A percentile compares a stretch with the other conserved stretches of the same genome.
Conservation (phyloP, 1,140 invertebrate genomes). For the Stegodyphus mimosarum region DNA sequence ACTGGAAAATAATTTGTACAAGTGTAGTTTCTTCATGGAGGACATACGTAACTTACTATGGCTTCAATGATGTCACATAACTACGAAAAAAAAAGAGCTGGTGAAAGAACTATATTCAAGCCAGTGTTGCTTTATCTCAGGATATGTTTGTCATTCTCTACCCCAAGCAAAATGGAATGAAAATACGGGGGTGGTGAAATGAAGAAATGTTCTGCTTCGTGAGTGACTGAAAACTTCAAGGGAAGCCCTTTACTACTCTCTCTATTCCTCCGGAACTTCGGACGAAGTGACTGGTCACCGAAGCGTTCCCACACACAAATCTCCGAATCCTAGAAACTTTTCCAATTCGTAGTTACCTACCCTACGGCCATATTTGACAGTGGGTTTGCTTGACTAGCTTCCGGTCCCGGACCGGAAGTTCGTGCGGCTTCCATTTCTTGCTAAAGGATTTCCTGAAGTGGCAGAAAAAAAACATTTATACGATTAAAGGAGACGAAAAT, state of each 20-base stretch:
- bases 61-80: no score
- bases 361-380: constrained; percentile 38
- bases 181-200: no score
- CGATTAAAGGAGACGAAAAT: not conserved
- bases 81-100: no score
- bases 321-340: constrained; percentile 20
- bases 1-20: no score
- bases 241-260: not conserved
- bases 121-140: no score
- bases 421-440: constrained; percentile 45
- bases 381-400: constrained; percentile 4
- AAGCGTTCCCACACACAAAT: constrained; percentile 4
- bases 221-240: not conserved
- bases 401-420: constrained; percentile 44
- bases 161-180: no score
- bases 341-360: not conserved
- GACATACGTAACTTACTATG: no score
- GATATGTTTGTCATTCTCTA: no score
- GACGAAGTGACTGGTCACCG: constrained; percentile 6
- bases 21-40: no score
- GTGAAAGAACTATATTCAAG: no score
- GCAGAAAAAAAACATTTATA: not conserved
- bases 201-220: no score
- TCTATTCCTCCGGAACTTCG: constrained; percentile 9
- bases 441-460: constrained; percentile 46